Evolutionary conservation across 1,140 invertebrate species (phyloP).

Genomic region (Drosophila teissieri): DNA sequence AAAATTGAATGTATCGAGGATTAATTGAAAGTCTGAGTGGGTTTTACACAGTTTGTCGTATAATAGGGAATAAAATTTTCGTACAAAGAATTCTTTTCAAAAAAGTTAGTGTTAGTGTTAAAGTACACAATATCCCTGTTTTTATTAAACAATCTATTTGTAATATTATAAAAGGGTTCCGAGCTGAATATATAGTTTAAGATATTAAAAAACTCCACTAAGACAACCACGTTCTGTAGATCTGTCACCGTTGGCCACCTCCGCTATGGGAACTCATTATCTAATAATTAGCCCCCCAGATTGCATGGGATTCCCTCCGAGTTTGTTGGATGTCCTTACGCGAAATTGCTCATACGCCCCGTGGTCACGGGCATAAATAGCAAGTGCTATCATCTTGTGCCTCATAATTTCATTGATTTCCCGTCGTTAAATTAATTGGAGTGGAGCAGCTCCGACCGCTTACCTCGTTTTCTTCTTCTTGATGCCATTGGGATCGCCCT

Average conservation of each 20-base stretch:
- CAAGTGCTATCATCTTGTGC: slow-evolving; percentile 32
- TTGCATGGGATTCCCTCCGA: neutral
- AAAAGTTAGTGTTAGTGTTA: too few species aligned
- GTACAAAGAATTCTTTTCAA: too few species aligned
- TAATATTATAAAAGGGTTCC: too few species aligned
- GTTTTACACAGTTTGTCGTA: neutral
- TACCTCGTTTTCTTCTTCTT: slow-evolving; percentile 98
- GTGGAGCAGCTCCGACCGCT: slow-evolving; percentile 31
- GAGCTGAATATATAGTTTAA: too few species aligned
- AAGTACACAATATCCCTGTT: too few species aligned
- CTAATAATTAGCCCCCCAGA: slow-evolving; percentile 18
- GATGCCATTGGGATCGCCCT: slow-evolving; percentile 93
- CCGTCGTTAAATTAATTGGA: slow-evolving; percentile 77
- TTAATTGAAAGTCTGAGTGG: neutral
- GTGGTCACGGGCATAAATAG: slow-evolving; percentile 21
- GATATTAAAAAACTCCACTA: neutral
- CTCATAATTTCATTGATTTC: slow-evolving; percentile 79
- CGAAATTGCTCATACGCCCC: slow-evolving; percentile 60
- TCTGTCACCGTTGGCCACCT: neutral
- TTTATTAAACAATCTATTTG: too few species aligned
- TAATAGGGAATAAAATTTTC: too few species aligned
- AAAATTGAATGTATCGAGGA: slow-evolving; percentile 20
- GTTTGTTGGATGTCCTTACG: neutral
- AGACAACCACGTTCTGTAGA: too few species aligned
- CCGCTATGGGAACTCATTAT: neutral